phyloP scores from a whole-genome alignment of 53 echinoderm and acorn worm species.

The Echinometra lucunter region DNA sequence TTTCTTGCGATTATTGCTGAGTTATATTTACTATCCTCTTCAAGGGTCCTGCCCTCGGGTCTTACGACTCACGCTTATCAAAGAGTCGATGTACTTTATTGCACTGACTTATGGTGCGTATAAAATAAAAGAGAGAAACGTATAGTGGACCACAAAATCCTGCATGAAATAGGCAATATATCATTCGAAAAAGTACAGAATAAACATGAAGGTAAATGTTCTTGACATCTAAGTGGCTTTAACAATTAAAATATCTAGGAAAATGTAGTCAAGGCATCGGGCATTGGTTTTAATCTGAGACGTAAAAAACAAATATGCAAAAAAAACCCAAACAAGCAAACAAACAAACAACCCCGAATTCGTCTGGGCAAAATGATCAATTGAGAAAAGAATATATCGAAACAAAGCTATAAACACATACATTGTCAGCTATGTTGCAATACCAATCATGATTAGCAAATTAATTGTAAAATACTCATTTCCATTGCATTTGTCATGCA shows the following conservation, averaged over 20 bases:
- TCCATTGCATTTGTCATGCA: too few relatives aligned
- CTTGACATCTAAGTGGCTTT: background rate
- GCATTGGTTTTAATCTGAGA: too few relatives aligned
- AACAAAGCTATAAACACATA: too few relatives aligned
- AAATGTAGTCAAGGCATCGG: background rate
- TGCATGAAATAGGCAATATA: background rate
- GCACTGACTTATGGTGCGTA: too few relatives aligned
- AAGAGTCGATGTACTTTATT: slow-evolving; percentile 18
- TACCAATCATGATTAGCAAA: too few relatives aligned
- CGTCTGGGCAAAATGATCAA: too few relatives aligned
- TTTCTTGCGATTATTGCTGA: slow-evolving; percentile 36
- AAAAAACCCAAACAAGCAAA: too few relatives aligned
- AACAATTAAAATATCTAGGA: background rate
- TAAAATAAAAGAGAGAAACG: background rate
- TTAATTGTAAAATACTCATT: too few relatives aligned
- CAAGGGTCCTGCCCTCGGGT: background rate
- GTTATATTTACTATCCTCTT: slow-evolving; percentile 11
- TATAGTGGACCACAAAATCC: background rate
- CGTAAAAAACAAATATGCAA: too few relatives aligned
- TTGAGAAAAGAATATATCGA: too few relatives aligned
- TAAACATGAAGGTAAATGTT: background rate
- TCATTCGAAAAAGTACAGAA: background rate
- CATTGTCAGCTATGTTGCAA: too few relatives aligned
- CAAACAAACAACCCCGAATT: too few relatives aligned
- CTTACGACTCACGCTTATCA: background rate